phyloP scores from a whole-genome alignment of 2,113 vertebrate genomes.

The Sceloporus tristichus region DNA sequence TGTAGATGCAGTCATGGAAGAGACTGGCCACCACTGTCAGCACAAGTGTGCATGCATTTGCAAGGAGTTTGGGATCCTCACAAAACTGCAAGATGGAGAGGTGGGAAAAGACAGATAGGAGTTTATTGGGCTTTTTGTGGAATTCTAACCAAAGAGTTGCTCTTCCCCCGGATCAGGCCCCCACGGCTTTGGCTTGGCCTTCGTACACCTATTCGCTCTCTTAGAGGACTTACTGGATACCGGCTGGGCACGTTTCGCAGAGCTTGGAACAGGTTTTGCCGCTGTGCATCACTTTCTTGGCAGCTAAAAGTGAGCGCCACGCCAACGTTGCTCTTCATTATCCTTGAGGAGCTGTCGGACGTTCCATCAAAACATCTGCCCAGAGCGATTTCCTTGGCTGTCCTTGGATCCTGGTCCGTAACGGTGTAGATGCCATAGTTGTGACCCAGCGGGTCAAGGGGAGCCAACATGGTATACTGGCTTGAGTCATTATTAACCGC shows the following conservation, averaged over 20 bases:
- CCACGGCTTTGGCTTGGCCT: conserved; percentile 75
- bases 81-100: neutral
- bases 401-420: conserved; percentile 94
- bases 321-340: conserved; percentile 91
- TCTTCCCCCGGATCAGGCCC: neutral
- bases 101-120: neutral
- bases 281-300: conserved; percentile 79
- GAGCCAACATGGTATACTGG: conserved; percentile 96
- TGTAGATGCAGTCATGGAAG: too few relatives aligned
- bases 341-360: conserved; percentile 90
- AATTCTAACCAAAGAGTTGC: conserved; percentile 39
- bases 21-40: too few relatives aligned
- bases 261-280: conserved; percentile 88
- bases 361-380: conserved; percentile 96
- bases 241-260: conserved; percentile 79
- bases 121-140: conserved; percentile 42
- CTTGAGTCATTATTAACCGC: conserved; percentile 96
- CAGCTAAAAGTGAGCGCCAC: conserved; percentile 93
- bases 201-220: conserved; percentile 63
- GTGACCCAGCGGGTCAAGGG: conserved; percentile 94
- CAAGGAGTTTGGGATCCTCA: neutral
- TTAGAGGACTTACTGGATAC: conserved; percentile 61
- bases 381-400: conserved; percentile 94
- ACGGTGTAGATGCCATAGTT: conserved; percentile 99
- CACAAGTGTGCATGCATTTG: too few relatives aligned